Percentiles rank a stretch among this genome's conserved stretches.
Conservation (phyloP, 2,888 invertebrate genomes). For the Melanargia galathea region DNA sequence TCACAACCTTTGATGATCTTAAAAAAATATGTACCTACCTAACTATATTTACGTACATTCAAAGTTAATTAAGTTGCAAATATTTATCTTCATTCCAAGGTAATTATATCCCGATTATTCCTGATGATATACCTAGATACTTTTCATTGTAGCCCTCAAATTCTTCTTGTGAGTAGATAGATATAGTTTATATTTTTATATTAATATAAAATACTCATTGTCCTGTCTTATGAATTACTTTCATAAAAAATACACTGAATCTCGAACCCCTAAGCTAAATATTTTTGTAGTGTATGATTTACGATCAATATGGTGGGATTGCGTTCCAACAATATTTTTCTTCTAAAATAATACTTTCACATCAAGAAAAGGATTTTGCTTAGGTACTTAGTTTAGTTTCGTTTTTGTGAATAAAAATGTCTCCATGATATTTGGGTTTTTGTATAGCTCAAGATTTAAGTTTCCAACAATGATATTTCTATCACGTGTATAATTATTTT, state of each 20-base stretch:
- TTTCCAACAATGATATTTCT: too few species aligned
- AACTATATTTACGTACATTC: too few species aligned
- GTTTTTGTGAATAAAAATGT: constrained; percentile 6
- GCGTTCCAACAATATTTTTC: constrained; percentile 28
- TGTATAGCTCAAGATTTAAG: neutral
- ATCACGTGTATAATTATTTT: too few species aligned
- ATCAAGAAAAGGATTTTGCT: constrained; percentile 14
- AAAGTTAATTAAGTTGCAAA: too few species aligned
- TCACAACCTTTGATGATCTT: too few species aligned
- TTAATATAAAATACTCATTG: neutral
- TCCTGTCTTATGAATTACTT: neutral
- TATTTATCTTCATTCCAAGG: too few species aligned
- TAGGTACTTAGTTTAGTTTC: constrained; percentile 5
- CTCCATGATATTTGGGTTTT: neutral
- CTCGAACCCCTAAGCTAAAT: constrained; percentile 28
- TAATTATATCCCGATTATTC: too few species aligned
- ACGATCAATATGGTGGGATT: constrained; percentile 31
- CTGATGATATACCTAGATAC: too few species aligned
- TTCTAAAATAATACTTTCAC: constrained; percentile 23
- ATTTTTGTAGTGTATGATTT: constrained; percentile 39
- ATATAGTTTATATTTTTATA: neutral
- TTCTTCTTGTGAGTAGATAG: too few species aligned
- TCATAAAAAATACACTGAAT: constrained; percentile 7
- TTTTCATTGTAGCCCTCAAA: too few species aligned
- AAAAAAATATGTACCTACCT: too few species aligned